Evolutionary conservation across 2,888 invertebrate genomes (phyloP), one percentile per base, ranked within the genome.

Genomic region (Rhamnusium bicolor): DNA sequence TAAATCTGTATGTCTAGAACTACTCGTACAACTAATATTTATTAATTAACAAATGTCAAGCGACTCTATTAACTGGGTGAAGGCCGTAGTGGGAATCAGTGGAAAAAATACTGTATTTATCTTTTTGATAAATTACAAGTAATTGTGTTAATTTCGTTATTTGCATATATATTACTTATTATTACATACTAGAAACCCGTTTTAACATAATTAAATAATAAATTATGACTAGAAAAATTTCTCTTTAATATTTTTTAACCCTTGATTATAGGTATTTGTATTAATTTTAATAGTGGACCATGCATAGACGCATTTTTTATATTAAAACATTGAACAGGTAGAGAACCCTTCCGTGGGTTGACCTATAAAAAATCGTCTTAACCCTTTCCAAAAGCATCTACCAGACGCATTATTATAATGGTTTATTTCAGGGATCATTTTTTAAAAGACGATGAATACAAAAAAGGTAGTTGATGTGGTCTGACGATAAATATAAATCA

Each of bases 61-160:
- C 53, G 63, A 67, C 21, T 63, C 47, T 40, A 56, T 29, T 75
- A 75, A 71, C 69, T 75, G 60, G 75, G 75, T 75, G 68, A 73
- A 75, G 75, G 75, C 69, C 65, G 47, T 32, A 54, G 18, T 69
- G 69, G 66, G 71, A 73, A 62, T 65, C 65, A 32, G 18, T 66
- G 75, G 65, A 58, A 75, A 72, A 75, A 75, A 74, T 74, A 40
- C n/a, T 67, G 40, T 71, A 69, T 71, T 68, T 73, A 62, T 71
- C 66, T 61, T 73, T 65, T 71, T 71, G 63, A 73, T 75, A 75
- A 71, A 68, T 68, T 73, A 65, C 53, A 7, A 54, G 72, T 70
- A 69, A 61, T 69, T 75, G 75, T 71, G 75, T 66, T 75, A 69
- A 75, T 69, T 71, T 74, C 53, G 5, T 14, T 29, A 53, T 65